These are phyloP conservation scores for Ibidorhyncha struthersii DNA, from an alignment of 2,113 vertebrate genomes.

Conservation along the genomic window DNA sequence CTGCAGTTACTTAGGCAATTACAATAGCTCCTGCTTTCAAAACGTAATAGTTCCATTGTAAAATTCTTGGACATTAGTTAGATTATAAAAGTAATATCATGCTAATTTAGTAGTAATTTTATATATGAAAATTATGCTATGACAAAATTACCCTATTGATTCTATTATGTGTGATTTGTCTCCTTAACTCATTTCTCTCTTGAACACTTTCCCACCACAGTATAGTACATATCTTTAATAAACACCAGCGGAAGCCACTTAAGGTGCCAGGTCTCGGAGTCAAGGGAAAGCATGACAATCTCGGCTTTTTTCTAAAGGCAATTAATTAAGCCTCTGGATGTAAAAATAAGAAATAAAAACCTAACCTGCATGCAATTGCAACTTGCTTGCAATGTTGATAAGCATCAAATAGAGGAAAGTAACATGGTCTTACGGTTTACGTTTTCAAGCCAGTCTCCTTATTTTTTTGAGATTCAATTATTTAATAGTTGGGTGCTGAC, in stretches of 20 bases:
- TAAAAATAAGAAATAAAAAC: not conserved
- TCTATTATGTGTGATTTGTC: not conserved
- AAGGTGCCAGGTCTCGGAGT: not conserved
- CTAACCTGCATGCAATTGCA: not conserved
- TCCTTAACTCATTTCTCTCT: not conserved
- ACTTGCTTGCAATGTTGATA: not conserved
- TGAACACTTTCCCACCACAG: not conserved
- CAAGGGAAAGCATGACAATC: not conserved
- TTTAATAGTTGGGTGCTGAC: not conserved
- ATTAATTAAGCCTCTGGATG: not conserved
- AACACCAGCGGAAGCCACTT: not conserved
- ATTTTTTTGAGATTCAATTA: not conserved
- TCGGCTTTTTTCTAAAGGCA: not conserved
- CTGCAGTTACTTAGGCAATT: not conserved
- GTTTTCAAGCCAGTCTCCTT: not conserved
- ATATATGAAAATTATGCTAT: not conserved
- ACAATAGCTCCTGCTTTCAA: constrained; percentile 1
- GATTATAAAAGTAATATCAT: not conserved
- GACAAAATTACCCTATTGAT: not conserved
- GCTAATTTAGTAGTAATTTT: not conserved
- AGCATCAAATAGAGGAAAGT: not conserved
- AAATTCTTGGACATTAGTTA: not conserved
- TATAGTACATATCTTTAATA: not conserved
- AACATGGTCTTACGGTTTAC: not conserved
- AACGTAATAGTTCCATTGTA: not conserved